Conservation (phyloP, 2,888 invertebrate genomes). For the Aphodius sticticus region DNA sequence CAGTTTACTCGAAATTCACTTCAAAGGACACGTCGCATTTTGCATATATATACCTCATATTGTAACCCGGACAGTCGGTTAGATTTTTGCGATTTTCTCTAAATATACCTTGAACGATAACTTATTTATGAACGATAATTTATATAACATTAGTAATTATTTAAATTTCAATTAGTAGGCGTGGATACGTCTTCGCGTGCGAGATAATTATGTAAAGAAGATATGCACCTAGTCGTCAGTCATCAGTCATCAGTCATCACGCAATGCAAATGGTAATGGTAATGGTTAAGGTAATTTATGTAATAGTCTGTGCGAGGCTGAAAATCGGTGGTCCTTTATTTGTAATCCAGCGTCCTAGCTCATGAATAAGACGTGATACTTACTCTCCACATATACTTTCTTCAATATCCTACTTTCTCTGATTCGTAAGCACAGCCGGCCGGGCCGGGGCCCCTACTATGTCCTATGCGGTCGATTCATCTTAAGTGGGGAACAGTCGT, state of each 20-base stretch:
- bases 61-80: no score
- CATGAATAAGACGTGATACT: conserved; percentile 43
- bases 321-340: background rate
- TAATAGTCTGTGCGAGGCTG: background rate
- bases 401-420: conserved; percentile 51
- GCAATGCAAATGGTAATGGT: background rate
- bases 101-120: no score
- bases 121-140: no score
- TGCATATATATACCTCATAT: no score
- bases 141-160: no score
- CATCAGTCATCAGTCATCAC: background rate
- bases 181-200: background rate
- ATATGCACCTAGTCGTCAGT: background rate
- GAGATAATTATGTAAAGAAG: background rate
- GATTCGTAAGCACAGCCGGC: conserved; percentile 37
- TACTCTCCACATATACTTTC: conserved; percentile 44
- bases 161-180: no score
- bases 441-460: conserved; percentile 41
- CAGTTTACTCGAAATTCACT: no score
- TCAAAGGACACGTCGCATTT: no score
- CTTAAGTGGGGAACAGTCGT: conserved; percentile 42
- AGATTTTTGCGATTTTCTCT: no score
- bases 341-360: conserved; percentile 36
- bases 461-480: conserved; percentile 31
- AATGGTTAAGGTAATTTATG: background rate